Conservation (phyloP, 1,140 invertebrate species). For the Drosophila tropicalis region DNA sequence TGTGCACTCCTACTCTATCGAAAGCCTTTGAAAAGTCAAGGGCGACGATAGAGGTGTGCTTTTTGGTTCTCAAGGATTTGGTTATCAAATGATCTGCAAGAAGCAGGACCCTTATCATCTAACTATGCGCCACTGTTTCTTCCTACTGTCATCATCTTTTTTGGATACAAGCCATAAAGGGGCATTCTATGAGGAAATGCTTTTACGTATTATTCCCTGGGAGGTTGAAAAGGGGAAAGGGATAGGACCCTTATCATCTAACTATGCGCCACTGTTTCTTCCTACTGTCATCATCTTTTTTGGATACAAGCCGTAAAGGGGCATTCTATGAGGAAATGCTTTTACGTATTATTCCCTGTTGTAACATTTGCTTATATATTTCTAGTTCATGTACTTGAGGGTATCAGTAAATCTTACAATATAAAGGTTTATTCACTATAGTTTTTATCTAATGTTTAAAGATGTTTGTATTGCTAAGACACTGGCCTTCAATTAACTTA, state of each 20-base stretch:
- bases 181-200: slow-evolving; percentile 46
- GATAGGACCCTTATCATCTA: no score
- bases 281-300: slow-evolving; percentile 44
- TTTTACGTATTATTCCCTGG: slow-evolving; percentile 55
- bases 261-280: no score
- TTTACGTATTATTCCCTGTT: slow-evolving; percentile 54
- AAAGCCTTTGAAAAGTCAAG: no score
- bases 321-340: slow-evolving; percentile 48
- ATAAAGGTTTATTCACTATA: background rate
- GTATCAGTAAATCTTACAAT: background rate
- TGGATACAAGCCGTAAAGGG: slow-evolving; percentile 57
- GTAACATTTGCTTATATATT: slow-evolving; percentile 66
- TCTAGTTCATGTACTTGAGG: slow-evolving; percentile 50
- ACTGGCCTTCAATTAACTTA: no score
- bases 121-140: no score
- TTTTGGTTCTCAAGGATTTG: no score
- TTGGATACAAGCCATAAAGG: slow-evolving; percentile 62
- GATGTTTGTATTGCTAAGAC: slow-evolving; percentile 1
- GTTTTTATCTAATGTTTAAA: background rate
- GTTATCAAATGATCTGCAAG: no score
- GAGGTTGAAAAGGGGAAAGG: no score
- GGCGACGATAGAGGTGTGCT: no score
- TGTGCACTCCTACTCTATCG: no score
- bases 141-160: slow-evolving; percentile 37
- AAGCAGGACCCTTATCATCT: no score